These are phyloP conservation scores for Eriocheir sinensis DNA, from an alignment of 1,140 invertebrate genomes.

Conservation along the genomic window DNA sequence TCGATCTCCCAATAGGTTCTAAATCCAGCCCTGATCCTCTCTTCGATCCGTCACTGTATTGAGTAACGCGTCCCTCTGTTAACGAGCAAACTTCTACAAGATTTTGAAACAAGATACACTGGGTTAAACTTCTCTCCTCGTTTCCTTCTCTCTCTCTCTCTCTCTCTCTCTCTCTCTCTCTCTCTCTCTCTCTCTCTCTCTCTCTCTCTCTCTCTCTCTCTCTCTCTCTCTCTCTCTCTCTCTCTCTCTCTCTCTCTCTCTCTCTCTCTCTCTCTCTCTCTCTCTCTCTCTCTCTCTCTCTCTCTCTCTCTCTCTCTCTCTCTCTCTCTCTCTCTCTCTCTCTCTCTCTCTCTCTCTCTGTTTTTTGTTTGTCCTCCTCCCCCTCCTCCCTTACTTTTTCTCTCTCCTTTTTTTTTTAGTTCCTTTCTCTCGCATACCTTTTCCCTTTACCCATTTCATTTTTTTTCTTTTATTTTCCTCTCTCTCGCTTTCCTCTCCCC, in stretches of 20 bases:
- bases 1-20: neutral
- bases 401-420: neutral
- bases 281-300: neutral
- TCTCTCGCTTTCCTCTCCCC: neutral
- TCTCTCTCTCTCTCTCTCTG: neutral
- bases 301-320: neutral
- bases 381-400: slow-evolving; percentile 8
- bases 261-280: neutral
- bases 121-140: neutral
- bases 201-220: slow-evolving; percentile 22
- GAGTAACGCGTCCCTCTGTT: neutral
- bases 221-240: neutral
- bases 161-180: slow-evolving; percentile 9
- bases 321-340: neutral
- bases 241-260: neutral
- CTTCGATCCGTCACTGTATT: neutral
- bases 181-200: slow-evolving; percentile 22
- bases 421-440: no score
- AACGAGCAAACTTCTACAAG: neutral
- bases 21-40: neutral
- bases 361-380: neutral
- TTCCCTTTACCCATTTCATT: no score
- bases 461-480: neutral
- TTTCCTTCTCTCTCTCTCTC: neutral
- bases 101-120: slow-evolving; percentile 17